Evolutionary conservation across 2,888 invertebrate genomes (phyloP).

Genomic region (Parnassius mnemosyne): DNA sequence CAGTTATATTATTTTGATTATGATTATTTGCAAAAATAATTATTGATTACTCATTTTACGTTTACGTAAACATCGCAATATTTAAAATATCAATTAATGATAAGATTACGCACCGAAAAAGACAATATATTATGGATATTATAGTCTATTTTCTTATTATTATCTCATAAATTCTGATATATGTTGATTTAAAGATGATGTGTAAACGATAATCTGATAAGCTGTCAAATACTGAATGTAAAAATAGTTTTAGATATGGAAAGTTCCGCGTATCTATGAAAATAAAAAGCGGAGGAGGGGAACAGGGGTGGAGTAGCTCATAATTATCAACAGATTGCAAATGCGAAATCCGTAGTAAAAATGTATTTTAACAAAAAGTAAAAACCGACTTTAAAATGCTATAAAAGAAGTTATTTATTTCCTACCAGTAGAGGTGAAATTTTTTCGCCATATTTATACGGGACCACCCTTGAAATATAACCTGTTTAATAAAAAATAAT

Average conservation of each 20-base stretch:
- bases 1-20: too few relatives aligned
- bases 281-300: background rate
- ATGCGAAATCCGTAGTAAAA: background rate
- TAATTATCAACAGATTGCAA: background rate
- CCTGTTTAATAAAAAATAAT: too few relatives aligned
- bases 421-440: too few relatives aligned
- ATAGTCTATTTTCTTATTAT: background rate
- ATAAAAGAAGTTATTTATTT: too few relatives aligned
- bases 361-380: too few relatives aligned
- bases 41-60: background rate
- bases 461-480: too few relatives aligned
- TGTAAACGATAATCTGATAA: conserved; percentile 14
- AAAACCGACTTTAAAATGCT: too few relatives aligned
- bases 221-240: conserved; percentile 9
- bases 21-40: too few relatives aligned
- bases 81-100: conserved; percentile 10
- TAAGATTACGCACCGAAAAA: conserved; percentile 15
- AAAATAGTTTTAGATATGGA: conserved; percentile 9
- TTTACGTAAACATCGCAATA: conserved; percentile 17
- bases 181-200: conserved; percentile 8
- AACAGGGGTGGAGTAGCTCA: background rate
- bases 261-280: conserved; percentile 6
- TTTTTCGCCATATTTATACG: too few relatives aligned
- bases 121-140: background rate
- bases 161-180: background rate